Evolutionary conservation across 2,113 vertebrate genomes (phyloP).

Genomic region (Conger conger): DNA sequence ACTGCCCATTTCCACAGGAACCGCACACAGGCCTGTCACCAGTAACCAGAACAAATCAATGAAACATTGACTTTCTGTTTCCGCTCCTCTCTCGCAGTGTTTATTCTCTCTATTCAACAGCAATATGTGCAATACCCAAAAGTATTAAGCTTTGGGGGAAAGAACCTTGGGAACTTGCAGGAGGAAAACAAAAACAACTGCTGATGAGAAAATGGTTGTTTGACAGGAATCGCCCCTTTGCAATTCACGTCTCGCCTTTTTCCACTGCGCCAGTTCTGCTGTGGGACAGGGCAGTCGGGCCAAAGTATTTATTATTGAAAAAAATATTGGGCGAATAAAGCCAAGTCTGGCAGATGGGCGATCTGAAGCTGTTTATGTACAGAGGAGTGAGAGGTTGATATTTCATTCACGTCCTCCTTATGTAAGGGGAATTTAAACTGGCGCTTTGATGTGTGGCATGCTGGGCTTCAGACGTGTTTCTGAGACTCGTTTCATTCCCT

Average conservation of each 20-base stretch:
- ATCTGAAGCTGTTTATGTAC: background rate
- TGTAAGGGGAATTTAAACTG: background rate
- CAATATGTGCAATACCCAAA: background rate
- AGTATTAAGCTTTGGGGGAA: background rate
- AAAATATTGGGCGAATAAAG: background rate
- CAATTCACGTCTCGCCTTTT: slow-evolving; percentile 28
- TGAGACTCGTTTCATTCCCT: background rate
- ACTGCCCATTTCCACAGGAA: background rate
- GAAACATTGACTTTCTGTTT: slow-evolving; percentile 1
- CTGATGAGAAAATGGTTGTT: slow-evolving; percentile 26
- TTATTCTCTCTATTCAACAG: background rate
- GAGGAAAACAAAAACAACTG: slow-evolving; percentile 18
- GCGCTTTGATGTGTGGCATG: background rate
- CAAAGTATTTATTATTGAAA: background rate
- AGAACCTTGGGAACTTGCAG: slow-evolving; percentile 28
- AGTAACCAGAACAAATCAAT: background rate
- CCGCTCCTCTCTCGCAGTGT: background rate
- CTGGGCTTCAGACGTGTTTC: background rate
- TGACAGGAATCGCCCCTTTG: slow-evolving; percentile 28
- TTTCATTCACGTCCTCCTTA: background rate
- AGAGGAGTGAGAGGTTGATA: background rate
- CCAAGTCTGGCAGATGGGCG: slow-evolving; percentile 1
- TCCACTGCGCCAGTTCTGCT: slow-evolving; percentile 6
- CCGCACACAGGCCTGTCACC: background rate
- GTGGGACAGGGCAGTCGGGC: background rate